Conservation (phyloP, 1,140 invertebrate genomes). For the Agrypnia vestita region DNA sequence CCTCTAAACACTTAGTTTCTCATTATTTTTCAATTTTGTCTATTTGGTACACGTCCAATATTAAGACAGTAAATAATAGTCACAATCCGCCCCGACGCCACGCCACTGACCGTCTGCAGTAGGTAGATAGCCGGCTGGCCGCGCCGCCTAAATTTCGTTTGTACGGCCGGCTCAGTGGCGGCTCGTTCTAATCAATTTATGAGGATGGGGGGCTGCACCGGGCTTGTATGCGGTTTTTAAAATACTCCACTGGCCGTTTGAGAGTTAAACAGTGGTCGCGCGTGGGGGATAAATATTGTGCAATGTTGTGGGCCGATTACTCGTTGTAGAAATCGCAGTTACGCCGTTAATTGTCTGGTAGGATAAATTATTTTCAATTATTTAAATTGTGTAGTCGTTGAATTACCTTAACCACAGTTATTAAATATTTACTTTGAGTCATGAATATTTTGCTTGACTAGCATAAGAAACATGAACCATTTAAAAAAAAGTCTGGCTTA, state of each 20-base stretch:
- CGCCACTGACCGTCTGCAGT: conserved; percentile 28
- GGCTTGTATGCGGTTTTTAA: conserved; percentile 29
- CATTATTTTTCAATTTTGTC: too few relatives aligned
- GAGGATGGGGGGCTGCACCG: neutral
- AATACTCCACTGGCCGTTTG: conserved; percentile 6
- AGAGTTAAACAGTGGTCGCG: conserved; percentile 18
- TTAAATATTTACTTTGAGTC: too few relatives aligned
- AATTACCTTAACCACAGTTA: too few relatives aligned
- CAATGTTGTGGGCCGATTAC: too few relatives aligned
- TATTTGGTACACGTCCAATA: too few relatives aligned
- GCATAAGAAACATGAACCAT: too few relatives aligned
- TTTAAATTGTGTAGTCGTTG: too few relatives aligned
- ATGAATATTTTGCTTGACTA: too few relatives aligned
- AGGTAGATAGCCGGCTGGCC: conserved; percentile 21
- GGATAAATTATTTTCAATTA: too few relatives aligned
- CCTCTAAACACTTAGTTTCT: too few relatives aligned
- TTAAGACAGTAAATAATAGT: too few relatives aligned
- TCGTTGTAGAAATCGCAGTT: neutral
- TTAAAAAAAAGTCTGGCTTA: too few relatives aligned
- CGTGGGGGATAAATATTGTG: neutral
- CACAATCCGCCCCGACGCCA: neutral
- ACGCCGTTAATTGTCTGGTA: neutral
- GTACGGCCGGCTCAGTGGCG: conserved; percentile 22
- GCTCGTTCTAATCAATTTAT: conserved; percentile 37
- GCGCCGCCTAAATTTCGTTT: neutral